Evolutionary conservation across 2,888 invertebrate genomes (phyloP).

Genomic region (Drosophila merina): DNA sequence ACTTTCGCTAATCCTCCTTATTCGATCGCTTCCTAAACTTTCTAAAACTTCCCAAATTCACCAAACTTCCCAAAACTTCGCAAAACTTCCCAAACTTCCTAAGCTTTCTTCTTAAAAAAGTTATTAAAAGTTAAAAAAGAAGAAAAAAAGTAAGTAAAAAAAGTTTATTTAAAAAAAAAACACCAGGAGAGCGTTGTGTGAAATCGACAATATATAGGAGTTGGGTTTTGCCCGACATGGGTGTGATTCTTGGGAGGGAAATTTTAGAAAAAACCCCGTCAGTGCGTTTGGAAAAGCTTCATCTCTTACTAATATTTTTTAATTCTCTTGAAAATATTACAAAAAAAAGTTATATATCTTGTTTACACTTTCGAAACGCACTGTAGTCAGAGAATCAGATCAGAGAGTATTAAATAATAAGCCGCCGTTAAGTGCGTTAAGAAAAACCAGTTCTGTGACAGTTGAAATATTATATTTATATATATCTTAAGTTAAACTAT

Average conservation of each 20-base stretch:
- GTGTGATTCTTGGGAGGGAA: constrained; percentile 9
- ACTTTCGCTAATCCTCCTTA: too few relatives aligned
- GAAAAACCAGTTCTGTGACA: constrained; percentile 65
- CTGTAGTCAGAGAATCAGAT: constrained; percentile 29
- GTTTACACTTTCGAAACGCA: constrained; percentile 20
- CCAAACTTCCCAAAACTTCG: too few relatives aligned
- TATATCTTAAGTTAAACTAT: constrained; percentile 42
- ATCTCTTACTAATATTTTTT: not conserved
- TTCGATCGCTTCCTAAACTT: too few relatives aligned
- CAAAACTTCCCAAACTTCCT: not conserved
- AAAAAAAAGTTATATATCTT: not conserved
- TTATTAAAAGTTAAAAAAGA: not conserved
- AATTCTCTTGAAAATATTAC: not conserved
- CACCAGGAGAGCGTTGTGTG: constrained; percentile 34
- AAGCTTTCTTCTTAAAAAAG: not conserved
- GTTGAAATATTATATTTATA: constrained; percentile 44
- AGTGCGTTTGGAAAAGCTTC: constrained; percentile 16
- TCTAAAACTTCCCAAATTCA: too few relatives aligned
- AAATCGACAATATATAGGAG: constrained; percentile 38
- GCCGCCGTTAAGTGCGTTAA: constrained; percentile 68
- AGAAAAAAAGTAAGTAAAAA: not conserved
- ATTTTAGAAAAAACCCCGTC: not conserved
- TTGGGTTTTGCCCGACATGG: constrained; percentile 5
- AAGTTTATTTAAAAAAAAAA: not conserved
- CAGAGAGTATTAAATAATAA: constrained; percentile 48